Conservation (phyloP, 2,888 invertebrate genomes). For the Ernsta delagoae region DNA sequence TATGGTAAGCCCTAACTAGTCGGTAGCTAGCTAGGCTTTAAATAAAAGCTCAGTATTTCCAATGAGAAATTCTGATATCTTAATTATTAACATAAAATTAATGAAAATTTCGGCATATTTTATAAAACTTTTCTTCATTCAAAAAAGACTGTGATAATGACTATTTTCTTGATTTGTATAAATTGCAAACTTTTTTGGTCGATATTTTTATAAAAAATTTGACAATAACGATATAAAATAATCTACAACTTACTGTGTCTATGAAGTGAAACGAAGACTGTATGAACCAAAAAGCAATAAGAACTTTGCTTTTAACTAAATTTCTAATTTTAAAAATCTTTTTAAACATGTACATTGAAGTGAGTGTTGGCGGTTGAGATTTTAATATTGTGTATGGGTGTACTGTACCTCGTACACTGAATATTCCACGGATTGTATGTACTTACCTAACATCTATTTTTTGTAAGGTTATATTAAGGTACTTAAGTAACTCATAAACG, state of each 20-base stretch:
- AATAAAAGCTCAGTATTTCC: conserved; percentile 2
- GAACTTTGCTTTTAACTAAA: conserved; percentile 34
- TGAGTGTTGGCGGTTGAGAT: background rate
- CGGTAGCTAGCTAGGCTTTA: background rate
- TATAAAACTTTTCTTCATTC: conserved; percentile 30
- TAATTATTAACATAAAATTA: no score
- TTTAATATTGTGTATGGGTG: background rate
- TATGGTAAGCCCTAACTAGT: conserved; percentile 15
- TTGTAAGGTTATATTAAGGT: conserved; percentile 39
- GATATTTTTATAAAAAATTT: conserved; percentile 40
- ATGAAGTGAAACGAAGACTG: conserved; percentile 28
- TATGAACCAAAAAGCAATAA: conserved; percentile 32
- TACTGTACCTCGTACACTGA: no score
- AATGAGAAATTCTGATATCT: background rate
- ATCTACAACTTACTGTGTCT: background rate
- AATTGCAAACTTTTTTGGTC: conserved; percentile 17
- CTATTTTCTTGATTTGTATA: conserved; percentile 37
- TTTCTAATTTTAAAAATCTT: conserved; percentile 15
- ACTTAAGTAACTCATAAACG: conserved; percentile 35
- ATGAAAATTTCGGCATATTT: conserved; percentile 14
- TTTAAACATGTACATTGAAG: background rate
- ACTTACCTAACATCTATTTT: conserved; percentile 39
- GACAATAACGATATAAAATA: conserved; percentile 23
- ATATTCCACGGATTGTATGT: conserved; percentile 20
- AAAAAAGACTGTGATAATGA: conserved; percentile 39